phyloP scores from a whole-genome alignment of 2,113 vertebrate genomes.

The Electrona antarctica region DNA sequence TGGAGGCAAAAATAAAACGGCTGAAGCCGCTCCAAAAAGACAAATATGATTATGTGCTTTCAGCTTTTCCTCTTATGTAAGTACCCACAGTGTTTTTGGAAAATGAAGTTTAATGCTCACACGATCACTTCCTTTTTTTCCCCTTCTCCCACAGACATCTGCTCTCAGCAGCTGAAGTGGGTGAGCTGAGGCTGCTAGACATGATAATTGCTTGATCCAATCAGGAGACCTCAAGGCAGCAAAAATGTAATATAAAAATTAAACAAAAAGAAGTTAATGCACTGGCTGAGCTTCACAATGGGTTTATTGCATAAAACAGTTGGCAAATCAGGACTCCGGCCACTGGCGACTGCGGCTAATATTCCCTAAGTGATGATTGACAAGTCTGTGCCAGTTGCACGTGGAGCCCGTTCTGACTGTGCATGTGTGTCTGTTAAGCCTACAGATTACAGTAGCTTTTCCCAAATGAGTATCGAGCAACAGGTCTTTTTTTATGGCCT shows the following conservation, averaged over 20 bases:
- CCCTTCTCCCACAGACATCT: background rate
- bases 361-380: conserved; percentile 33
- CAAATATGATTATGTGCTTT: conserved; percentile 26
- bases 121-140: conserved; percentile 1
- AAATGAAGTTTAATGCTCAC: conserved; percentile 27
- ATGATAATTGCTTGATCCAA: conserved; percentile 38
- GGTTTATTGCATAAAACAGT: background rate
- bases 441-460: conserved; percentile 59
- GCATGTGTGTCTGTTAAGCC: conserved; percentile 14
- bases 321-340: conserved; percentile 18
- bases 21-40: conserved; percentile 10
- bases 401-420: background rate
- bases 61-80: conserved; percentile 10
- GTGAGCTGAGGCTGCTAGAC: conserved; percentile 19
- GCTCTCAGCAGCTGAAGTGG: conserved; percentile 16
- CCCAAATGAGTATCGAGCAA: conserved; percentile 19
- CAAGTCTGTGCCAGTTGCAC: background rate
- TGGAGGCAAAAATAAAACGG: conserved; percentile 21
- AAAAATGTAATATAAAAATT: conserved; percentile 32
- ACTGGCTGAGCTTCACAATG: background rate
- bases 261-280: conserved; percentile 24
- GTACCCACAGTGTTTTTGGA: conserved; percentile 14
- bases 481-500: conserved; percentile 33
- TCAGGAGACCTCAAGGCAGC: conserved; percentile 19
- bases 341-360: conserved; percentile 8